Conservation (phyloP, 1,140 invertebrate species). For the Neodiprion pinetum region DNA sequence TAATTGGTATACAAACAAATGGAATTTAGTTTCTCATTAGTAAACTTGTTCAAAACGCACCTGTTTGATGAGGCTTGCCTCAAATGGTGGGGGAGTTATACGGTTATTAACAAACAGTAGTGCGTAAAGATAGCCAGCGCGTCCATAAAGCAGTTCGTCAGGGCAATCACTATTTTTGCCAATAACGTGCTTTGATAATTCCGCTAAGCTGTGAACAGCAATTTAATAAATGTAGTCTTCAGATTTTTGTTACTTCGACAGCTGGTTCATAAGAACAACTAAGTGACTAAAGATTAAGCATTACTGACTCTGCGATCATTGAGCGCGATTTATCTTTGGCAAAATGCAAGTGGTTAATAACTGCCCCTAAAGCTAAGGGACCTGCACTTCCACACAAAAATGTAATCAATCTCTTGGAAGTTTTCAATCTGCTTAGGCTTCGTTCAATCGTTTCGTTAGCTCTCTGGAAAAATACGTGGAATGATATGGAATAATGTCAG, state of each 20-base stretch:
- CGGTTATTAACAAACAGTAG: slow-evolving; percentile 76
- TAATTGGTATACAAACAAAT: not conserved
- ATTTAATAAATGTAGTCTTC: slow-evolving; percentile 21
- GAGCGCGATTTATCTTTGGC: slow-evolving; percentile 54
- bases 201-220: slow-evolving; percentile 61
- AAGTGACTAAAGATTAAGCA: slow-evolving; percentile 18
- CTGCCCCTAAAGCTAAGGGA: slow-evolving; percentile 73
- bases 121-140: slow-evolving; percentile 83
- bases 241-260: slow-evolving; percentile 12
- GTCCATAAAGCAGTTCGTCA: slow-evolving; percentile 87
- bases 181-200: slow-evolving; percentile 61
- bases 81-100: slow-evolving; percentile 58
- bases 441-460: slow-evolving; percentile 60
- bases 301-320: slow-evolving; percentile 61
- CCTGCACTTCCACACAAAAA: slow-evolving; percentile 84
- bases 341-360: slow-evolving; percentile 67
- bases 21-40: not conserved
- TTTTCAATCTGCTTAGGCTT: slow-evolving; percentile 57
- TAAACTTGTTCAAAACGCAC: slow-evolving; percentile 40
- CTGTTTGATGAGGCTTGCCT: slow-evolving; percentile 59
- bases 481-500: slow-evolving; percentile 15
- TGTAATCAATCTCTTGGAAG: slow-evolving; percentile 61
- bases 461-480: slow-evolving; percentile 48
- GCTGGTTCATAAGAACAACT: slow-evolving; percentile 15
- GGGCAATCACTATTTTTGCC: slow-evolving; percentile 64